These are phyloP conservation scores for Gadus chalcogrammus DNA, from an alignment of 2,113 vertebrate species.

Conservation along the genomic window DNA sequence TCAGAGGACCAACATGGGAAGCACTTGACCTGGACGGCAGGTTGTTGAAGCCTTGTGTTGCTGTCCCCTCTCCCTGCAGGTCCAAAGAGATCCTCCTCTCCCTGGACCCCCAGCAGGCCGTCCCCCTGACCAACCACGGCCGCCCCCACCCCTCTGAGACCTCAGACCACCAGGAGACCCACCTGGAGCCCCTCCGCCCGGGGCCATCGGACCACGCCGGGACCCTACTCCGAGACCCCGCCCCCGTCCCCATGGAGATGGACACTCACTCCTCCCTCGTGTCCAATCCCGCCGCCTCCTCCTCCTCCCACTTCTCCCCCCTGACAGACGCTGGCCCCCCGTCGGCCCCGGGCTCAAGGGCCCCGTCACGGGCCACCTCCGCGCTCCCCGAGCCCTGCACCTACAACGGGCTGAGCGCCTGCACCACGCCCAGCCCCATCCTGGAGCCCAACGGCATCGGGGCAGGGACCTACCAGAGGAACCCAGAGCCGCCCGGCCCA, in stretches of 20 bases:
- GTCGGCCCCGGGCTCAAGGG: slow-evolving; percentile 64
- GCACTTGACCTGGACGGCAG: neutral
- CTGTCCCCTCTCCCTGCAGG: slow-evolving; percentile 58
- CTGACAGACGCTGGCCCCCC: slow-evolving; percentile 24
- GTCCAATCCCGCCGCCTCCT: slow-evolving; percentile 16
- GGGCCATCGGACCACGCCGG: slow-evolving; percentile 65
- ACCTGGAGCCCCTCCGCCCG: slow-evolving; percentile 67
- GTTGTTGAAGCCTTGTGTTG: neutral
- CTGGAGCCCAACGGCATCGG: slow-evolving; percentile 87
- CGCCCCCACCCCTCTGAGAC: slow-evolving; percentile 37
- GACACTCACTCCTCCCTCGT: slow-evolving; percentile 71
- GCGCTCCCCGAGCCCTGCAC: slow-evolving; percentile 63
- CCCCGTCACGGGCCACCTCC: slow-evolving; percentile 67
- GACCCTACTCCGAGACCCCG: slow-evolving; percentile 67
- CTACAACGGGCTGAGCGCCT: slow-evolving; percentile 73
- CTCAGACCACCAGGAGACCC: neutral
- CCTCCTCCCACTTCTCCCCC: slow-evolving; percentile 7
- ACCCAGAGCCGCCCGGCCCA: slow-evolving; percentile 59
- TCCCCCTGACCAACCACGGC: slow-evolving; percentile 82
- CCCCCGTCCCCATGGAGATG: slow-evolving; percentile 69
- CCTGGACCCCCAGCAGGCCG: slow-evolving; percentile 62
- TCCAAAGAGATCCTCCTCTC: slow-evolving; percentile 53
- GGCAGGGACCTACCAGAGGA: slow-evolving; percentile 74
- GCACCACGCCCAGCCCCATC: slow-evolving; percentile 67
- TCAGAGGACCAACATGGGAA: too few species aligned